phyloP scores from a whole-genome alignment of 1,140 invertebrate species.

The Zaprionus ornatus region DNA sequence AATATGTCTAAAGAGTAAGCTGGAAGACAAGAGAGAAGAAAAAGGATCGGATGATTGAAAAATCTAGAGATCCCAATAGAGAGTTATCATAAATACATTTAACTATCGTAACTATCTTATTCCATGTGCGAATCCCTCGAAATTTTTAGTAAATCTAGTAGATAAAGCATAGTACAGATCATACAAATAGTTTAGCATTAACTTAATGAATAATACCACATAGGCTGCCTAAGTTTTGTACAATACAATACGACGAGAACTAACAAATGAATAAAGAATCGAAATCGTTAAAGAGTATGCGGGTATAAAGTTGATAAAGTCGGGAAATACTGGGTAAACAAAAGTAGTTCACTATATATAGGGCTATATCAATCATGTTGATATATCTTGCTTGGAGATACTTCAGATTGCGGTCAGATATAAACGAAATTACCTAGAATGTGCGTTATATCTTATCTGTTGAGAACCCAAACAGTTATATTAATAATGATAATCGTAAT shows the following conservation, averaged over 20 bases:
- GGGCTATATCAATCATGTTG: background rate
- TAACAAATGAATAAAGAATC: slow-evolving; percentile 50
- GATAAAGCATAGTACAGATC: slow-evolving; percentile 26
- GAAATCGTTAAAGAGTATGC: slow-evolving; percentile 1
- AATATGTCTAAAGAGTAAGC: slow-evolving; percentile 65
- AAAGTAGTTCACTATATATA: background rate
- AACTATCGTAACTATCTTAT: slow-evolving; percentile 16
- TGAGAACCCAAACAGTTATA: background rate
- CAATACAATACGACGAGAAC: slow-evolving; percentile 38
- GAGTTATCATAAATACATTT: slow-evolving; percentile 2
- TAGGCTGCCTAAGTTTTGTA: slow-evolving; percentile 45
- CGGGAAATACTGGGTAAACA: background rate
- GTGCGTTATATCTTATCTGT: background rate
- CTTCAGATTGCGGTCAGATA: background rate
- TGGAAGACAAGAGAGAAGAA: background rate
- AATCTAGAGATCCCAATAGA: background rate
- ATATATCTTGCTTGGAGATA: background rate
- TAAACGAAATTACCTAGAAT: background rate
- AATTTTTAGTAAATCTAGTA: slow-evolving; percentile 60
- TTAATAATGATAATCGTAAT: background rate
- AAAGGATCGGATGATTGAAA: background rate
- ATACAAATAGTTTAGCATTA: slow-evolving; percentile 29
- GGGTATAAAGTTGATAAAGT: background rate
- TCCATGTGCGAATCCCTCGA: slow-evolving; percentile 31
- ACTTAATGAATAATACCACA: slow-evolving; percentile 32